A percentile compares a stretch with the other conserved stretches of the same genome.
Evolutionary conservation across 1,140 invertebrate species (phyloP).

Genomic region (Orius insidiosus): DNA sequence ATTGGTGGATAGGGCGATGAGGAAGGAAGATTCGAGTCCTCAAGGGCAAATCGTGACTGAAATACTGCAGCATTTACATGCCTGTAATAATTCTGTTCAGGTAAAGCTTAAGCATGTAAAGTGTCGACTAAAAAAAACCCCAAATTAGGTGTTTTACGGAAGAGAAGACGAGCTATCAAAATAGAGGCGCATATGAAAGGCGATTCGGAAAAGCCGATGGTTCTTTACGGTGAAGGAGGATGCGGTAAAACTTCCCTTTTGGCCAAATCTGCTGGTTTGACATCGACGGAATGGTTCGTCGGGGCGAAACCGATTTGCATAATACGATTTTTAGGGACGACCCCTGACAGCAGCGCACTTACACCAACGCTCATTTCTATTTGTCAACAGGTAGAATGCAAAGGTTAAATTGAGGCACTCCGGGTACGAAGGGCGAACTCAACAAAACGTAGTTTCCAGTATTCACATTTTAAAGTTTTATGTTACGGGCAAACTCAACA

Average conservation of each 20-base stretch:
- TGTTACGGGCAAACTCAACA: no score
- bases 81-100: constrained; percentile 89
- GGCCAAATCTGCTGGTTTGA: constrained; percentile 77
- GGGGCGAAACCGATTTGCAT: constrained; percentile 66
- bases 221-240: constrained; percentile 90
- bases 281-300: constrained; percentile 49
- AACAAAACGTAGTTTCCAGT: no score
- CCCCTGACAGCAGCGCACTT: constrained; percentile 86
- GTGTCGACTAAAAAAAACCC: background rate
- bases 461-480: no score
- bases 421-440: no score
- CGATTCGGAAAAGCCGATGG: constrained; percentile 68
- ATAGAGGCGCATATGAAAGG: constrained; percentile 77
- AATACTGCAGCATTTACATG: constrained; percentile 90
- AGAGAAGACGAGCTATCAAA: constrained; percentile 67
- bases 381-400: constrained; percentile 81
- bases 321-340: constrained; percentile 88
- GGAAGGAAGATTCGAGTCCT: constrained; percentile 84
- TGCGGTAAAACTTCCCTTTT: constrained; percentile 94
- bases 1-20: constrained; percentile 81
- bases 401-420: no score
- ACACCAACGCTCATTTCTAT: constrained; percentile 88
- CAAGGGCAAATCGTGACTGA: constrained; percentile 90
- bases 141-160: constrained; percentile 70
- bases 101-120: constrained; percentile 25